phyloP scores from a whole-genome alignment of 2,113 vertebrate species.

The Lamprotornis superbus region DNA sequence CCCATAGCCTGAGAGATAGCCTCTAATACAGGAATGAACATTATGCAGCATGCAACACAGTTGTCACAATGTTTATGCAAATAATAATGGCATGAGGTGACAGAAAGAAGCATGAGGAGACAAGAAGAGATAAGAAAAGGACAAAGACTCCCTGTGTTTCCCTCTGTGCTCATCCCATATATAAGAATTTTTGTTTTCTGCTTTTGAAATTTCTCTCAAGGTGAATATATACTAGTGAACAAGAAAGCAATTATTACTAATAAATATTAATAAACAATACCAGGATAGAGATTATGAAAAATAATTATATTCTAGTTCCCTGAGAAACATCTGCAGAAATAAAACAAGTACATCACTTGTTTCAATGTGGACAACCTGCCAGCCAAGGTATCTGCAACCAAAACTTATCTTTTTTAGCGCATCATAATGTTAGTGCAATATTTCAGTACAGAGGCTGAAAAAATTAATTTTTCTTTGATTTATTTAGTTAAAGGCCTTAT shows the following conservation, averaged over 20 bases:
- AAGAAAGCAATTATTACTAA: constrained; percentile 26
- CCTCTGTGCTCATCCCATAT: background rate
- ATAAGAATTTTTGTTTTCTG: background rate
- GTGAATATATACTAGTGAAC: background rate
- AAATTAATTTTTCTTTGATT: background rate
- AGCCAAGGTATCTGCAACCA: background rate
- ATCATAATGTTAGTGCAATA: background rate
- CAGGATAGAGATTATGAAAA: background rate
- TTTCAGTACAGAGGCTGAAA: background rate
- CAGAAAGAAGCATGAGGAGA: background rate
- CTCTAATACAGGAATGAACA: background rate
- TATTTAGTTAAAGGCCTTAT: constrained; percentile 2
- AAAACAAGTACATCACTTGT: background rate
- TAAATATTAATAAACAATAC: background rate
- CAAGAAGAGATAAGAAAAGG: background rate
- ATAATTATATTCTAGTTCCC: background rate
- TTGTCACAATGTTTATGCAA: background rate
- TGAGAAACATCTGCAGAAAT: background rate
- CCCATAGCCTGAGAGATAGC: background rate
- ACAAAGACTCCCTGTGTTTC: background rate
- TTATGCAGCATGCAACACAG: background rate
- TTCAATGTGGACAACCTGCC: background rate
- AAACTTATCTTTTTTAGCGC: background rate
- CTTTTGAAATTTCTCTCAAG: constrained; percentile 10
- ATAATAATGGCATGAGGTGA: background rate